phyloP scores from a whole-genome alignment of 2,888 invertebrate species.

The Ophion ventricosus region DNA sequence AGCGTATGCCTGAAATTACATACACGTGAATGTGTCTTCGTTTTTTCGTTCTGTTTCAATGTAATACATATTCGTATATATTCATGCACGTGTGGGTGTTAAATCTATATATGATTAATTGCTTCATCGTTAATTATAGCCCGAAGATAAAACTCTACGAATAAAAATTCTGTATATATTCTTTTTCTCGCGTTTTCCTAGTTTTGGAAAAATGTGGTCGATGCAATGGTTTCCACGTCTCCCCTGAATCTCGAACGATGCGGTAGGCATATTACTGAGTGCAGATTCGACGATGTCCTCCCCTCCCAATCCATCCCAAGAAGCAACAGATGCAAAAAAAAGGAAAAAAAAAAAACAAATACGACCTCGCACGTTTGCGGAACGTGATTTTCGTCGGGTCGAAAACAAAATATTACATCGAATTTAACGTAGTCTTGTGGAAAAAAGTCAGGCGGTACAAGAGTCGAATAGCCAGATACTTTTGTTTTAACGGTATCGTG shows the following conservation, averaged over 20 bases:
- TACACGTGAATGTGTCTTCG: constrained; percentile 59
- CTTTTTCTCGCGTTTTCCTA: constrained; percentile 43
- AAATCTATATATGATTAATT: constrained; percentile 68
- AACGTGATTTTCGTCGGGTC: not conserved
- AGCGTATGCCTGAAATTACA: constrained; percentile 64
- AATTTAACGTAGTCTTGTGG: not conserved
- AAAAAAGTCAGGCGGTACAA: not conserved
- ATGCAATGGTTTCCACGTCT: constrained; percentile 54
- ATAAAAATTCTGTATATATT: constrained; percentile 61
- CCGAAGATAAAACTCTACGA: constrained; percentile 66
- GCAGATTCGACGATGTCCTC: constrained; percentile 48
- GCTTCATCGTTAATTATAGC: constrained; percentile 68
- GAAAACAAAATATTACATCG: not conserved
- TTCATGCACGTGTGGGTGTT: constrained; percentile 67
- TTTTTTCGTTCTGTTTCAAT: constrained; percentile 47
- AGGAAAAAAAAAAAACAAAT: not conserved
- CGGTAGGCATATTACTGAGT: constrained; percentile 54
- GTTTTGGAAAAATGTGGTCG: constrained; percentile 54
- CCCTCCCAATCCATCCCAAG: not conserved
- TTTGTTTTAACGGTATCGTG: constrained; percentile 25
- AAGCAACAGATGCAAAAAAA: constrained; percentile 6
- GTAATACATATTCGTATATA: constrained; percentile 65
- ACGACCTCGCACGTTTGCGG: not conserved
- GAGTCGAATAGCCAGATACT: not conserved
- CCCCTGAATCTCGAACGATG: constrained; percentile 47